Evolutionary conservation across 2,797 vertebrate genomes (phyloP), one percentile per base, ranked within the genome.

Genomic region (Chelon labrosus): DNA sequence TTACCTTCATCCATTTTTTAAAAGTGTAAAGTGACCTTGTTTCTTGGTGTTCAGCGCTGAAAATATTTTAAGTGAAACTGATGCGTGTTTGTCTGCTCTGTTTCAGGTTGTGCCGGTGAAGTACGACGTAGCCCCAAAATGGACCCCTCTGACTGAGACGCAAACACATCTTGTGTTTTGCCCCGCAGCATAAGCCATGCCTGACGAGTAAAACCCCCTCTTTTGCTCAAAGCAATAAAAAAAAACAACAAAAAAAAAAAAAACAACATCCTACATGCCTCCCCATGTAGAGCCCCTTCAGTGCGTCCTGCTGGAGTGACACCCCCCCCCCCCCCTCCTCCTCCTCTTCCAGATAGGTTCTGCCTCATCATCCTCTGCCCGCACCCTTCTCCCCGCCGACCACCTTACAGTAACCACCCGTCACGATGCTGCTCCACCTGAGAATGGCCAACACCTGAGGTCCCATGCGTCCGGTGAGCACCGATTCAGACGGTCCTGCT

Each of bases 391-490:
- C n/a, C n/a, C 70, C 84, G 27, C 78, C 46, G 0, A 62, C 86
- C 83, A 73, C 85, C 78, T 74, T 79, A 82, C 74, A 85, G 67
- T 75, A 91, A 82, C 84, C 74, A 70, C 75, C 83, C 46, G 73
- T 90, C 89, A 96, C 93, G 86, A 98, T 97, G 97, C 95, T 91
- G 87, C 94, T 91, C 87, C 58, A 91, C 86, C 88, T 95, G 91
- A 96, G 93, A 93, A 97, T 96, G 96, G 93, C 95, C 86, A 87
- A 97, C 84, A 97, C 97, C 94, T 99, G 96, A 95, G 95, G 92
- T 94, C 96, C 93, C 95, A 98, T 98, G 97, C 96, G 94, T 96
- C 97, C 96, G 85, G 92, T 96, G 94, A 96, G 95, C 94, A 93
- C 96, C 91, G 94, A 96, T 94, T 96, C 94, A 93, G 96, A 96